A percentile compares a stretch with the other conserved stretches of the same genome.
These are phyloP conservation scores for Thereva unica DNA, from an alignment of 2,888 invertebrate species.

Conservation along the genomic window DNA sequence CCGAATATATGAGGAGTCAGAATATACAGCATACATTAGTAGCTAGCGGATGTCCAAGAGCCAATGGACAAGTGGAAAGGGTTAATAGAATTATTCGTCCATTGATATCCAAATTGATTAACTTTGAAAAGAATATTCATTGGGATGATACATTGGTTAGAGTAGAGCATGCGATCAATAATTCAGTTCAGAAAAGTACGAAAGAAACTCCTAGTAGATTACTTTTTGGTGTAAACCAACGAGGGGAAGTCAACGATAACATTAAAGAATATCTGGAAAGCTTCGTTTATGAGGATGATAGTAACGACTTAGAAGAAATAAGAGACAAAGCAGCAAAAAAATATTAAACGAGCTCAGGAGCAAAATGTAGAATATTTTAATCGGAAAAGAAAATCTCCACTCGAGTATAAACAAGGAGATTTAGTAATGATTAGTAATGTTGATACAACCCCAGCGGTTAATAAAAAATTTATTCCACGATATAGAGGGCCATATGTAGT, in stretches of 20 bases:
- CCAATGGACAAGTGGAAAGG: constrained; percentile 18
- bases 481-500: constrained; percentile 34
- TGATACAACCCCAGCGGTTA: constrained; percentile 40
- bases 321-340: constrained; percentile 22
- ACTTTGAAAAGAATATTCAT: neutral
- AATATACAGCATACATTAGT: constrained; percentile 3
- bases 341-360: constrained; percentile 43
- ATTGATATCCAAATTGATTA: constrained; percentile 10
- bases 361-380: constrained; percentile 42
- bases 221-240: constrained; percentile 46
- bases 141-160: constrained; percentile 16
- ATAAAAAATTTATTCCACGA: constrained; percentile 42
- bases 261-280: constrained; percentile 34
- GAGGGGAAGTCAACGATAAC: constrained; percentile 42
- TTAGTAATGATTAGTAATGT: too few relatives aligned
- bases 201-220: constrained; percentile 45
- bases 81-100: constrained; percentile 8
- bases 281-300: constrained; percentile 29
- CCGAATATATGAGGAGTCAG: neutral
- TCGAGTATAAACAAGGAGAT: too few relatives aligned
- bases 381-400: constrained; percentile 32
- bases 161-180: constrained; percentile 34
- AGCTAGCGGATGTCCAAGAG: neutral
- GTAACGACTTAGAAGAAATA: constrained; percentile 40
- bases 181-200: constrained; percentile 32